Conservation (phyloP, 2,888 invertebrate species). For the Thera obeliscata region DNA sequence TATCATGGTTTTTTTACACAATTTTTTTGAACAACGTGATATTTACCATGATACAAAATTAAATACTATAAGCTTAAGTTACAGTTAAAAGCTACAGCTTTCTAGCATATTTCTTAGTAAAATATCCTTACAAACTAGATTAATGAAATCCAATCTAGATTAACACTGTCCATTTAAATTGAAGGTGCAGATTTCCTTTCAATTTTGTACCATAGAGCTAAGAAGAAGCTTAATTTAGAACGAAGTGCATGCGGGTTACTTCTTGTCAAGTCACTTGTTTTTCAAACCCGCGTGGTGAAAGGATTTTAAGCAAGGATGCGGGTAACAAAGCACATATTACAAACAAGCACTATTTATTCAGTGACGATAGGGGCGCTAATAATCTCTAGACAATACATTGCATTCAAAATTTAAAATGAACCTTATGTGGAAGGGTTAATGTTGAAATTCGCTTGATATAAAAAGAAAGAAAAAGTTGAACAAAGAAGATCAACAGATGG, state of each 20-base stretch:
- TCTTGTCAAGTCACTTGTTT: no score
- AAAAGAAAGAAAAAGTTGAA: constrained; percentile 49
- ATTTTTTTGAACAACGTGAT: no score
- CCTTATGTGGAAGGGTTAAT: constrained; percentile 57
- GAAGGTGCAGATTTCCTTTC: neutral
- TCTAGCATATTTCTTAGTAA: neutral
- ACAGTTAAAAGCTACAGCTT: no score
- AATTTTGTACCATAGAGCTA: neutral
- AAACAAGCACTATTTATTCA: constrained; percentile 59
- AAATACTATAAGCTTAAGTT: no score
- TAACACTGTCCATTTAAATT: neutral
- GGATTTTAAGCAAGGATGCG: neutral
- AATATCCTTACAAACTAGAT: neutral
- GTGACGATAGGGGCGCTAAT: constrained; percentile 64
- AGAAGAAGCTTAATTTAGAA: constrained; percentile 7
- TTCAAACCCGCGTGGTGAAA: no score
- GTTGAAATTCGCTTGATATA: constrained; percentile 51
- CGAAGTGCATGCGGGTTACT: neutral
- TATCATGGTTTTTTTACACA: no score
- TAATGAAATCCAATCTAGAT: constrained; percentile 5
- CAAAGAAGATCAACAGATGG: constrained; percentile 78
- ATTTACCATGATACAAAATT: no score
- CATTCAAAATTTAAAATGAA: constrained; percentile 56
- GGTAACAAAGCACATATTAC: constrained; percentile 41
- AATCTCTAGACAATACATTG: constrained; percentile 62